Evolutionary conservation across 2,888 invertebrate species (phyloP), one percentile per base, ranked within the genome.

Genomic region (Operophtera brumata): DNA sequence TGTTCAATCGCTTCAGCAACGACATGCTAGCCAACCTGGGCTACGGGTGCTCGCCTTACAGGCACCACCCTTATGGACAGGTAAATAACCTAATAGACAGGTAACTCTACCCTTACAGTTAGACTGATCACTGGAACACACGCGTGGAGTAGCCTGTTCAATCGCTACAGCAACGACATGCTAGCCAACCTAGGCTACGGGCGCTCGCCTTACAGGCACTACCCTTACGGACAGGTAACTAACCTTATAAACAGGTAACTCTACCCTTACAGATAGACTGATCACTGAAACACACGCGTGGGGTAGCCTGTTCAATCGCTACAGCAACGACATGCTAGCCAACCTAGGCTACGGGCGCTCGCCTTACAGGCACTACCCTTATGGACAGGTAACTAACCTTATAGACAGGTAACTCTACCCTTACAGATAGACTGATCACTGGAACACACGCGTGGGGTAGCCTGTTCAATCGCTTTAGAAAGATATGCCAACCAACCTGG

Each of bases 141-240:
- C n/a, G n/a, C 26, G 35, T 96, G 95, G 96, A 95, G 95, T 13
- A 96, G 95, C 0, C 91, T 95, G 25, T 96, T 96, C 88, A 96
- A 96, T 83, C 92, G 96, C 63, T 96, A 96, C 87, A 95, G 95
- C 71, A 95, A 96, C n/a, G 95, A 96, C 77, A 94, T 95, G 94
- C 86, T 96, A 39, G 93, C 94, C 54, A 95, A 95, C 80, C 87
- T 95, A 82, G 95, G 95, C 12, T 95, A 95, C 70, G 95, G 94
- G 0, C 92, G 93, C 80, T 73, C 78, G 0, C 80, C 84, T 0
- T 86, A 89, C 59, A 80, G 82, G 42, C 86, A 26, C 26, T 26
- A 26, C 26, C 26, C 26, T 26, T 26, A 26, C 8, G 26, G 26
- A 26, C 26, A 1, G 2, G 1, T 26, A 26, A 26, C 6, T 2